These are phyloP conservation scores for Pherbina coryleti DNA, from an alignment of 2,888 invertebrate species.

Conservation along the genomic window DNA sequence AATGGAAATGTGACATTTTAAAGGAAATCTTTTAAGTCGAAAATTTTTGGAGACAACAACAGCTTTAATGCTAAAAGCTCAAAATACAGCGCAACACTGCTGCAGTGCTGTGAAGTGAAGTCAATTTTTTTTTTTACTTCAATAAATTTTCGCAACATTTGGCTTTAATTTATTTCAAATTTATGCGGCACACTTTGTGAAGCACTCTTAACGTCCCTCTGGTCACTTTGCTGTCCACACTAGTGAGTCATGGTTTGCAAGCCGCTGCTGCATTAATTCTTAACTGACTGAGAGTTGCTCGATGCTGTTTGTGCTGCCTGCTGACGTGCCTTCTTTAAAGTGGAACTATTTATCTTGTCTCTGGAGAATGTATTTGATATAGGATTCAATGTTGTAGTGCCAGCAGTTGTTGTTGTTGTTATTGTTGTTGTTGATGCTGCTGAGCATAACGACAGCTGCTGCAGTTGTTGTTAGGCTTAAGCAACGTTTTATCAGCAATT, in stretches of 20 bases:
- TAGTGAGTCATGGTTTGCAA: conserved; percentile 6
- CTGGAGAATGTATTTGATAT: conserved; percentile 22
- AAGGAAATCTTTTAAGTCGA: background rate
- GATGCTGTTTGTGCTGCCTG: conserved; percentile 10
- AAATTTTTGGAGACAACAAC: background rate
- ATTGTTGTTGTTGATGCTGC: conserved; percentile 31
- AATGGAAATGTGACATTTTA: background rate
- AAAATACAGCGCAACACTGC: background rate
- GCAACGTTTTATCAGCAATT: conserved; percentile 13
- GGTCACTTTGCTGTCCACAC: conserved; percentile 33
- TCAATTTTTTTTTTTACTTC: background rate
- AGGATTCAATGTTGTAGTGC: conserved; percentile 1
- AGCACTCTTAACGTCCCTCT: conserved; percentile 27
- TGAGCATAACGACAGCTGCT: conserved; percentile 11
- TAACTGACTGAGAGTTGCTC: background rate
- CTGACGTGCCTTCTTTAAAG: conserved; percentile 17
- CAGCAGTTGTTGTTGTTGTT: conserved; percentile 2
- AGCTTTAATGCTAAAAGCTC: background rate
- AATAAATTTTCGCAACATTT: background rate
- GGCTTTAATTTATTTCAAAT: conserved; percentile 42
- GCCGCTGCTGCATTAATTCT: background rate
- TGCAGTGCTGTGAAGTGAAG: background rate
- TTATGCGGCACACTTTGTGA: conserved; percentile 38
- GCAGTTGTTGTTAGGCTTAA: conserved; percentile 4
- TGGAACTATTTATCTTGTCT: conserved; percentile 28